Base-by-base conservation (phyloP, 2,113 vertebrate species). In the Paracanthobrama guichenoti region DNA sequence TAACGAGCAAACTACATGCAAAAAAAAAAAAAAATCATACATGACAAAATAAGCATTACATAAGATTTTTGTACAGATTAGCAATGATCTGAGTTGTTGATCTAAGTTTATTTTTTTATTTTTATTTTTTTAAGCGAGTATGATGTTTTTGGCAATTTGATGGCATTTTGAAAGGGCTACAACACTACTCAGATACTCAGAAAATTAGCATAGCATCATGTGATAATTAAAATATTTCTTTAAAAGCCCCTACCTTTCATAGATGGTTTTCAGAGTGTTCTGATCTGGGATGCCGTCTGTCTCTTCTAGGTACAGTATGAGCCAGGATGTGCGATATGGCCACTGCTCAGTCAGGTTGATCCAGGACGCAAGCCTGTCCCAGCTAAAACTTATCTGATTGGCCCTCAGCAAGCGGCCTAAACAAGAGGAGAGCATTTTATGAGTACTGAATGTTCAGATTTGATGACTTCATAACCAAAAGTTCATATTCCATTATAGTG, bases 281-380 rank as follows among this genome's bases (percentile, higher is more conserved):
- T 97, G 96, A 85, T 99, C 98, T 0, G 96, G 95, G 79, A 99
- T 90, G 8, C 94, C 95, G 24, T 98, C 96, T 0, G 96, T 98
- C 91, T 99, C 97, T 87, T 99, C 98, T 89, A 99, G 91, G 91
- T 96, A 97, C 5, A 99, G 85, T 83, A 99, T 97, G 74, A 99
- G 94, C 98, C 98, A 99, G 0, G 98, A 99, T 0, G 97, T 99
- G 28, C 98, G 94, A 84, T 99, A 99, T 0, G 98, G 98, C 98
- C 98, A 99, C 92, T 99, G 97, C 89, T 99, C 98, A 0, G 98
- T 99, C 83, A 99, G 93, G 91, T 99, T 98, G 93, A 99, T 99
- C 98, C 98, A 99, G 8, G 97, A 98, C 0, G 97, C 98, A 86
- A 99, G 94, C 3, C 98, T 95, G 86, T 99, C 98, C 98, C 98